phyloP scores from a whole-genome alignment of 2,888 invertebrate genomes.

The Metalampra italica region DNA sequence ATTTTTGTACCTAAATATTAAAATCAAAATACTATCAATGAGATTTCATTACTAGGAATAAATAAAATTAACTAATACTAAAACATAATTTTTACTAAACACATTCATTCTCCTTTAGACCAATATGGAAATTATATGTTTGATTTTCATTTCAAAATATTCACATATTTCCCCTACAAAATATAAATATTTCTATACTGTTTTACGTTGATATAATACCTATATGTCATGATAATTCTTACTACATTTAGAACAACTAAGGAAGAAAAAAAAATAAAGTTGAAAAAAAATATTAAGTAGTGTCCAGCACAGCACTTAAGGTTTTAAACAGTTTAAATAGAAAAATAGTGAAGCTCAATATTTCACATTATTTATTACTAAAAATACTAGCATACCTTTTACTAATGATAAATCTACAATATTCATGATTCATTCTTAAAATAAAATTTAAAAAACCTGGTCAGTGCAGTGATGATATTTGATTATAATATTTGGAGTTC shows the following conservation, averaged over 20 bases:
- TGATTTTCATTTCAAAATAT: conserved; percentile 4
- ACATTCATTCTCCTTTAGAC: not conserved
- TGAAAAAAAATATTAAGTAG: conserved; percentile 11
- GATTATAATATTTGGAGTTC: no score
- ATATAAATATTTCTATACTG: not conserved
- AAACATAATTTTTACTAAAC: not conserved
- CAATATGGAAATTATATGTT: conserved; percentile 2
- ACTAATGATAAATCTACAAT: no score
- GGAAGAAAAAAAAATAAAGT: not conserved
- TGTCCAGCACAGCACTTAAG: conserved; percentile 45
- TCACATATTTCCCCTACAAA: not conserved
- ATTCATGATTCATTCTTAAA: no score
- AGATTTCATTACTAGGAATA: conserved; percentile 2
- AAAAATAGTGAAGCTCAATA: not conserved
- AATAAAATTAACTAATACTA: conserved; percentile 1
- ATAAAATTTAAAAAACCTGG: no score
- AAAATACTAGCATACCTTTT: no score
- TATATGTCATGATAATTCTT: not conserved
- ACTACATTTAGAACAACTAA: not conserved
- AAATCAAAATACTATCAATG: not conserved
- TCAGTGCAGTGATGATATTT: no score
- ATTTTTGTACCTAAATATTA: not conserved
- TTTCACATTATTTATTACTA: no score
- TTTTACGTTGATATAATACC: not conserved
- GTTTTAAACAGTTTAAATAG: not conserved